Base-by-base conservation (phyloP, 1,140 invertebrate species). In the Pollicipes pollicipes region DNA sequence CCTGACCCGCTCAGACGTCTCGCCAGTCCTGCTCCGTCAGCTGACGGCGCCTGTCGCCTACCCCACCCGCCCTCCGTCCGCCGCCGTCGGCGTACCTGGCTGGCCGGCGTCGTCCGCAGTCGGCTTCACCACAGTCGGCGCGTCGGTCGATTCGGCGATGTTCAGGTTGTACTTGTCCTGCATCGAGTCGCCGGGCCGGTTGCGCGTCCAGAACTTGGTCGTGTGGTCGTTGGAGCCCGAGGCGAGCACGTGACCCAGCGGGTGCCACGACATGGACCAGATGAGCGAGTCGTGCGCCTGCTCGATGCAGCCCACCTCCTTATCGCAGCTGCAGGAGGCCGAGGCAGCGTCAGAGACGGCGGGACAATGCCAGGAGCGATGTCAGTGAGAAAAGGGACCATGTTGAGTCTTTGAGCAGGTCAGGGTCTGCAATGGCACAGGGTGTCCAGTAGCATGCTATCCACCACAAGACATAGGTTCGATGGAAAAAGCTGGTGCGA, bases 241-340 rank as follows among this genome's bases (percentile, higher is more conserved):
- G 77, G 94, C 97, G 3, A 99, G 81, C 75, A 99, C 98, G 79
- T 99, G 97, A 10, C 97, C 97, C 8, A 99, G 80, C 0, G 97
- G 97, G 85, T 99, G 97, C 97, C 97, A 99, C 29, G 94, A 92
- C 73, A 99, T 82, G 26, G 93, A 93, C 97, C 97, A 99, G 0
- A 99, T 94, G 78, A 98, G 98, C 76, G 93, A 97, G 80, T 99
- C 97, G 80, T 99, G 97, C 30, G 96, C 97, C 77, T 95, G 89
- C 81, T 99, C 96, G 77, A 99, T 97, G 30, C 90, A 88, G 6
- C 96, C 97, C 32, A 99, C 90, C 85, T 99, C 97, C 81, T 98
- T 97, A 77, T 98, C 95, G 73, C 91, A 92, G 4, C 93, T 94
- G 75, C 69, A 80, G 17, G 17, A 17, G 35, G n/a, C n/a, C 77